phyloP scores from a whole-genome alignment of 2,113 vertebrate species.

The Tiliqua scincoides region DNA sequence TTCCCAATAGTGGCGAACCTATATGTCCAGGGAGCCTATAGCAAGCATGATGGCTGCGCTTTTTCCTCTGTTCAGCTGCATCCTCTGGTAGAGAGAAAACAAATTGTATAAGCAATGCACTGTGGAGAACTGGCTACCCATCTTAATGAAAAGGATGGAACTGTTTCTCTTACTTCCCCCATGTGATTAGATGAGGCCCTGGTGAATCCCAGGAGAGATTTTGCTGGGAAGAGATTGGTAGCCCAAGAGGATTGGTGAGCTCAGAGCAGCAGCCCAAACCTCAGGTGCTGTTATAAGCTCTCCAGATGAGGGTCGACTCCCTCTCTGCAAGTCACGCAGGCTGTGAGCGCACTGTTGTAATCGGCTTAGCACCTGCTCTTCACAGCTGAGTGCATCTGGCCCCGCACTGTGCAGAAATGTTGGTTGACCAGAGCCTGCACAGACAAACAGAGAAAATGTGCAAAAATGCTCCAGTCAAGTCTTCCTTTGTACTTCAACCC shows the following conservation, averaged over 20 bases:
- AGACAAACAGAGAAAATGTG: neutral
- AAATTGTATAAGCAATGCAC: neutral
- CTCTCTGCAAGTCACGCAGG: neutral
- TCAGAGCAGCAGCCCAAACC: neutral
- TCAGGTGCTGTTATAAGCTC: neutral
- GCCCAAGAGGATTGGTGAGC: neutral
- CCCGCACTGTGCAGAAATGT: neutral
- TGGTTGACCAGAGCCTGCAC: neutral
- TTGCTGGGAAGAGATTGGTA: slow-evolving; percentile 18
- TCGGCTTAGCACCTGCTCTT: neutral
- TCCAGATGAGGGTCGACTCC: neutral
- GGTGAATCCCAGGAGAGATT: neutral
- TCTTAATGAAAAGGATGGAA: neutral
- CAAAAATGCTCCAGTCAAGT: neutral
- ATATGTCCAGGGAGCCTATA: neutral
- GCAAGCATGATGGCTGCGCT: neutral
- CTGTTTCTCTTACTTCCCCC: neutral
- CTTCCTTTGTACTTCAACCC: neutral
- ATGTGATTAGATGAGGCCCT: neutral
- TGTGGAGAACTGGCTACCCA: neutral
- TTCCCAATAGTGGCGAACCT: too few relatives aligned
- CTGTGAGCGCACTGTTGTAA: neutral
- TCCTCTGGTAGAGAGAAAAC: neutral
- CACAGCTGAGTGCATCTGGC: neutral
- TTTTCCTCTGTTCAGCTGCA: neutral